Base-by-base conservation (phyloP, 2,113 vertebrate species). In the Hippocampus guttulatus region DNA sequence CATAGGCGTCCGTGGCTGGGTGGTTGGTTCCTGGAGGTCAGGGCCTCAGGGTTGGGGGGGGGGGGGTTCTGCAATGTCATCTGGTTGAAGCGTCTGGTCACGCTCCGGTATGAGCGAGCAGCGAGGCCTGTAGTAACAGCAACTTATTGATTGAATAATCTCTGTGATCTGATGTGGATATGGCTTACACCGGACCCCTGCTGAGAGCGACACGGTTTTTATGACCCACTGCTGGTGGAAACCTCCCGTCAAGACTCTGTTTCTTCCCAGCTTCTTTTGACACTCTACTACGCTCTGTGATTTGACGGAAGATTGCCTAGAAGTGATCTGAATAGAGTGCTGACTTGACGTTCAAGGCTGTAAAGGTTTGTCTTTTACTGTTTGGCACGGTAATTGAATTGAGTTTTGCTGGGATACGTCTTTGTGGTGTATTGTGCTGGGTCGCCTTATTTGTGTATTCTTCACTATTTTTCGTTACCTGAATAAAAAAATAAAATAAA, bases 61-160 rank as follows among this genome's bases (percentile, higher is more conserved):
- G n/a, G n/a, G n/a, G n/a, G n/a, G n/a, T n/a, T n/a, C n/a, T 60
- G 12, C 71, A 70, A 20, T 84, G 79, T 80, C 23, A 40, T 74
- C 74, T 55, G 70, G 69, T 45, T 40, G 9, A 30, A 71, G 67
- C 67, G 76, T 70, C 71, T 68, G 78, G 74, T 68, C 72, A 69
- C 74, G 80, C 70, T 70, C 63, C 60, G 64, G 68, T n/a, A 81
- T 73, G 69, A 55, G 76, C 76, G 69, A 62, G 68, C 77, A 57
- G 78, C 49, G 57, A 67, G 75, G 60, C 58, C 69, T 66, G 69
- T 67, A 43, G 21, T 71, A 72, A 87, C 82, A 85, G 75, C 79
- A 70, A 84, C 64, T 41, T 93, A 93, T 93, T 93, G 92, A 93
- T 93, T 92, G 86, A 88, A 92, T 93, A 93, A 93, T 91, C 86